Percentiles rank a stretch among this genome's conserved stretches.
Evolutionary conservation across 2,888 invertebrate genomes (phyloP).

Genomic region (Diaperis boleti): DNA sequence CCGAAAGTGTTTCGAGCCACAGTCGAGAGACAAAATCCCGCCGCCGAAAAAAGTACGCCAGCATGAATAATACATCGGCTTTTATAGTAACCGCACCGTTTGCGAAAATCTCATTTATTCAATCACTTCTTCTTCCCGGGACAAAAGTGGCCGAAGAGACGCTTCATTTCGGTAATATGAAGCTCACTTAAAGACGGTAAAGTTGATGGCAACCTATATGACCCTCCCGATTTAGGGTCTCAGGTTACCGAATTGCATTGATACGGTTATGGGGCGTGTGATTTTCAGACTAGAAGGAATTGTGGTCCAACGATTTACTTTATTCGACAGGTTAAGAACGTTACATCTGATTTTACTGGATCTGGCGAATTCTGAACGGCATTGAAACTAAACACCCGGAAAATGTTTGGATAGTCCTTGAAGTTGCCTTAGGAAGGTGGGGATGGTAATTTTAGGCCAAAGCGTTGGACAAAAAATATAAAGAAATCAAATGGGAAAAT

Average conservation of each 20-base stretch:
- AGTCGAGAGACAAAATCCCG: slow-evolving; percentile 42
- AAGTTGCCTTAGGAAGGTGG: background rate
- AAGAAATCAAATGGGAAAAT: no score
- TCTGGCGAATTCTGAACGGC: slow-evolving; percentile 2
- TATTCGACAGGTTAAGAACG: slow-evolving; percentile 23
- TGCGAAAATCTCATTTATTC: slow-evolving; percentile 61
- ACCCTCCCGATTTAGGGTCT: slow-evolving; percentile 11
- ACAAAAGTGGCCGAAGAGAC: slow-evolving; percentile 33
- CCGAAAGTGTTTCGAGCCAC: slow-evolving; percentile 45
- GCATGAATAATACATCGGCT: slow-evolving; percentile 55
- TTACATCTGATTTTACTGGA: slow-evolving; percentile 16
- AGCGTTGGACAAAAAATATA: no score
- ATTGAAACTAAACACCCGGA: background rate
- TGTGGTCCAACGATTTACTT: slow-evolving; percentile 9
- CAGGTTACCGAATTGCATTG: slow-evolving; percentile 29
- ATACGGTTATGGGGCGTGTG: slow-evolving; percentile 26
- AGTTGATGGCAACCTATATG: slow-evolving; percentile 16
- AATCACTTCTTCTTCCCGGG: slow-evolving; percentile 56
- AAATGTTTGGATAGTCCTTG: no score
- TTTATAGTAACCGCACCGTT: slow-evolving; percentile 52
- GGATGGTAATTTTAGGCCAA: no score
- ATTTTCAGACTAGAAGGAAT: slow-evolving; percentile 2
- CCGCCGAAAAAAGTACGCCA: slow-evolving; percentile 45
- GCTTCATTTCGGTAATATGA: slow-evolving; percentile 37
- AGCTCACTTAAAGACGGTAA: slow-evolving; percentile 20